A percentile compares a stretch with the other conserved stretches of the same genome.
phyloP scores from a whole-genome alignment of 2,797 vertebrate genomes.

The Onychomys torridus region DNA sequence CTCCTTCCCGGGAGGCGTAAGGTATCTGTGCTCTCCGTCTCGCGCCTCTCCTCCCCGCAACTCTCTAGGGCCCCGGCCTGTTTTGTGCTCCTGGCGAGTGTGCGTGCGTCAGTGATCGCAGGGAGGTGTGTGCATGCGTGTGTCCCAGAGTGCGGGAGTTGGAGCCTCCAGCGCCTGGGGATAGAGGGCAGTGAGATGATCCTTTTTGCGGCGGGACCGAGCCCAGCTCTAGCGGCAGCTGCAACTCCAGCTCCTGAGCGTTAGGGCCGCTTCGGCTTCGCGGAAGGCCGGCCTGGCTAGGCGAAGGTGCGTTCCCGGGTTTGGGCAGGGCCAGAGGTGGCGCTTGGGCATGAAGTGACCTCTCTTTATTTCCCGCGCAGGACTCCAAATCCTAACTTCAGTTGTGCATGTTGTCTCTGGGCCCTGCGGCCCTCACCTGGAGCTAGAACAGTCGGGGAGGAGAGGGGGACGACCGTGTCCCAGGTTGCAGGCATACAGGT shows the following conservation, averaged over 20 bases:
- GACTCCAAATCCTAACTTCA: conserved; percentile 64
- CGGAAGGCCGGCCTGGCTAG: background rate
- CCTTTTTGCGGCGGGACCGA: conserved; percentile 34
- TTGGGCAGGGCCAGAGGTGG: background rate
- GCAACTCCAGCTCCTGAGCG: background rate
- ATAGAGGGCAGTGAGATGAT: background rate
- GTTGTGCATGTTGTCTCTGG: background rate
- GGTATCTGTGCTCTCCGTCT: background rate
- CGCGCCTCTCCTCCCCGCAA: background rate
- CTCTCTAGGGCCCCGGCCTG: conserved; percentile 67
- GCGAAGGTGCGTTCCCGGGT: background rate
- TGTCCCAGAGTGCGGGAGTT: conserved; percentile 42
- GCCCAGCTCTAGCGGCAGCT: background rate
- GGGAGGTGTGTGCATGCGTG: conserved; percentile 43
- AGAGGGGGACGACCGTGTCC: background rate
- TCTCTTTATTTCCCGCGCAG: background rate
- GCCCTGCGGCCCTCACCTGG: background rate
- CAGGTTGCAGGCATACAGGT: background rate
- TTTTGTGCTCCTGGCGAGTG: conserved; percentile 38
- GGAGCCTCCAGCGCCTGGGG: background rate
- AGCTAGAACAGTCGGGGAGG: background rate
- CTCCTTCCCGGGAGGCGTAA: background rate
- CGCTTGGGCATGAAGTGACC: background rate
- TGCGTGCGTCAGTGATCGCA: conserved; percentile 48
- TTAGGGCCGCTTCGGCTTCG: background rate